Evolutionary conservation across 2,797 vertebrate genomes (phyloP).

Genomic region (Cossypha polioptera): DNA sequence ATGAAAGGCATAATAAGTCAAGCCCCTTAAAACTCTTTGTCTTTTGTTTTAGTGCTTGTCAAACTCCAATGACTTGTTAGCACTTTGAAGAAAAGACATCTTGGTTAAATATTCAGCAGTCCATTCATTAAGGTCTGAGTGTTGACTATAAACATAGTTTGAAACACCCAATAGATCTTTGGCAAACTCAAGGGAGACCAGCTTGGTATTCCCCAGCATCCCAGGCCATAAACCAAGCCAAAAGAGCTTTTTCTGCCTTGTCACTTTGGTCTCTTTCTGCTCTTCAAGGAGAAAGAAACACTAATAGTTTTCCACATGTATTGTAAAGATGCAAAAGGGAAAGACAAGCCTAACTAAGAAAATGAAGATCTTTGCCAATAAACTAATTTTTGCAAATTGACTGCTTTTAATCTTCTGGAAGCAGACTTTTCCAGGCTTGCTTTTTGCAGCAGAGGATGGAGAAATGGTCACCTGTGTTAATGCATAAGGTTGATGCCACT

Average conservation of each 20-base stretch:
- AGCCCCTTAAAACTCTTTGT: constrained; percentile 9
- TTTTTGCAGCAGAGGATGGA: not conserved
- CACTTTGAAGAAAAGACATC: constrained; percentile 9
- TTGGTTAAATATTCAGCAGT: constrained; percentile 57
- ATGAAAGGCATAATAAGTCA: constrained; percentile 29
- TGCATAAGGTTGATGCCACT: not conserved
- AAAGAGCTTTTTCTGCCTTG: not conserved
- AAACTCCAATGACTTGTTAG: constrained; percentile 35
- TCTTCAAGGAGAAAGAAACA: not conserved
- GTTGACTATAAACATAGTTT: not conserved
- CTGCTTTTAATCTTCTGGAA: not conserved
- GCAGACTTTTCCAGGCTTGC: not conserved
- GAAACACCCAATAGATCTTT: constrained; percentile 3
- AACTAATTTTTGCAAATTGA: not conserved
- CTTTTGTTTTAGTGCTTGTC: constrained; percentile 45
- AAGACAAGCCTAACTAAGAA: not conserved
- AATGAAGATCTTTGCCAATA: not conserved
- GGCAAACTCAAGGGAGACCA: not conserved
- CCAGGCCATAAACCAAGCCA: not conserved
- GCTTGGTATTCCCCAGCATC: not conserved
- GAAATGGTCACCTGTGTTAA: not conserved
- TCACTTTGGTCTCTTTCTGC: not conserved
- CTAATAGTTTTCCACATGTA: not conserved
- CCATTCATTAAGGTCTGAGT: constrained; percentile 35
- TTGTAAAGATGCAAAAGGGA: not conserved